These are phyloP conservation scores for Sarcophaga rosellei DNA, from an alignment of 2,888 invertebrate species.

Conservation along the genomic window DNA sequence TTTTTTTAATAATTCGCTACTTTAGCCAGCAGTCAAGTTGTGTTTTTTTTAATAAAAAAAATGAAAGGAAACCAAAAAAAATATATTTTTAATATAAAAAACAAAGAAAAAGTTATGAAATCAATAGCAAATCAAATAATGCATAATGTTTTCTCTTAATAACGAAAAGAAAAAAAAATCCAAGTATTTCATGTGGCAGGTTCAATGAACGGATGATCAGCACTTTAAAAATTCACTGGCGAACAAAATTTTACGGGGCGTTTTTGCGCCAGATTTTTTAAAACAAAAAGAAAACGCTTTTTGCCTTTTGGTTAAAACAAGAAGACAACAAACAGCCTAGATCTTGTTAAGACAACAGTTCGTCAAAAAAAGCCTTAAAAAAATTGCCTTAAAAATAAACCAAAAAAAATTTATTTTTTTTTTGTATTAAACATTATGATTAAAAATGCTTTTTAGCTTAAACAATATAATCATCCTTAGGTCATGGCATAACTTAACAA, in stretches of 20 bases:
- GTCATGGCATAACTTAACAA: not conserved
- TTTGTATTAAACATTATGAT: slow-evolving; percentile 71
- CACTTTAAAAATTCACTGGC: slow-evolving; percentile 4
- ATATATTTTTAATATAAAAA: not conserved
- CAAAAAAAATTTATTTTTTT: too few relatives aligned
- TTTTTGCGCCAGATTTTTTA: slow-evolving; percentile 68
- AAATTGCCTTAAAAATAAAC: too few relatives aligned
- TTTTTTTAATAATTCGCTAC: too few relatives aligned
- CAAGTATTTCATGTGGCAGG: slow-evolving; percentile 56
- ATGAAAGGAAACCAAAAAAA: slow-evolving; percentile 46
- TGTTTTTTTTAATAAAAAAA: slow-evolving; percentile 43
- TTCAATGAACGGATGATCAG: slow-evolving; percentile 76
- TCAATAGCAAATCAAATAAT: slow-evolving; percentile 73
- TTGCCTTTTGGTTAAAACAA: slow-evolving; percentile 36
- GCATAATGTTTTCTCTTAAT: slow-evolving; percentile 26
- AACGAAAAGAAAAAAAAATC: too few relatives aligned
- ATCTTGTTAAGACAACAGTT: slow-evolving; percentile 78
- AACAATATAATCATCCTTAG: not conserved
- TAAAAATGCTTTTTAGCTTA: slow-evolving; percentile 75
- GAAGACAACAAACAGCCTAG: slow-evolving; percentile 68
- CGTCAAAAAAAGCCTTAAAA: slow-evolving; percentile 72
- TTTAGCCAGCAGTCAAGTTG: slow-evolving; percentile 71
- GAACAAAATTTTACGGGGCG: slow-evolving; percentile 62
- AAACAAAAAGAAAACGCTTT: slow-evolving; percentile 20
- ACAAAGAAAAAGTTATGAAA: slow-evolving; percentile 65